A percentile compares a stretch with the other conserved stretches of the same genome.
These are phyloP conservation scores for Vanacampus margaritifer DNA, from an alignment of 2,113 vertebrate genomes.

Conservation along the genomic window DNA sequence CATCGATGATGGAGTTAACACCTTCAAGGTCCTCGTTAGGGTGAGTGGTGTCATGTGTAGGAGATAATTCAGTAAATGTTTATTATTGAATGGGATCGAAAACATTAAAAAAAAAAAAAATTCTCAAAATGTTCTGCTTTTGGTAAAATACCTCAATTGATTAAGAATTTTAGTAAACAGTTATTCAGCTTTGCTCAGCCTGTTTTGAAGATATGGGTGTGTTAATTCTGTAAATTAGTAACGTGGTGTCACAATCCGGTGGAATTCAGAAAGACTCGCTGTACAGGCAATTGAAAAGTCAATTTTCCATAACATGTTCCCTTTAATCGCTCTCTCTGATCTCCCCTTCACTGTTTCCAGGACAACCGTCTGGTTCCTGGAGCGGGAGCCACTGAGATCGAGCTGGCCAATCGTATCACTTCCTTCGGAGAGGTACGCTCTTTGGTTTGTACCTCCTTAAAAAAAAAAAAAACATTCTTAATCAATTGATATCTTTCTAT, in stretches of 20 bases:
- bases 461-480: background rate
- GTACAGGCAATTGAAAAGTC: background rate
- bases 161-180: no score
- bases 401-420: conserved; percentile 89
- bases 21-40: conserved; percentile 94
- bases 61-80: background rate
- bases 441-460: background rate
- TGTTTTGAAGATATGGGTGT: no score
- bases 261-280: background rate
- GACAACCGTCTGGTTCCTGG: conserved; percentile 92
- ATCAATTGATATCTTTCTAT: background rate
- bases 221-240: background rate
- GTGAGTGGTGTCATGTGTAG: conserved; percentile 65
- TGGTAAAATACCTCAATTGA: no score
- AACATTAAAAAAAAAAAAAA: no score
- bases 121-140: no score
- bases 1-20: conserved; percentile 94
- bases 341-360: conserved; percentile 51
- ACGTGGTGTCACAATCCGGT: background rate
- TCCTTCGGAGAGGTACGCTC: conserved; percentile 88
- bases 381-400: conserved; percentile 94
- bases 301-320: background rate
- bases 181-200: no score
- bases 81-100: no score
- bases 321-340: no score